phyloP scores from a whole-genome alignment of 2,797 vertebrate species.

The Vultur gryphus region DNA sequence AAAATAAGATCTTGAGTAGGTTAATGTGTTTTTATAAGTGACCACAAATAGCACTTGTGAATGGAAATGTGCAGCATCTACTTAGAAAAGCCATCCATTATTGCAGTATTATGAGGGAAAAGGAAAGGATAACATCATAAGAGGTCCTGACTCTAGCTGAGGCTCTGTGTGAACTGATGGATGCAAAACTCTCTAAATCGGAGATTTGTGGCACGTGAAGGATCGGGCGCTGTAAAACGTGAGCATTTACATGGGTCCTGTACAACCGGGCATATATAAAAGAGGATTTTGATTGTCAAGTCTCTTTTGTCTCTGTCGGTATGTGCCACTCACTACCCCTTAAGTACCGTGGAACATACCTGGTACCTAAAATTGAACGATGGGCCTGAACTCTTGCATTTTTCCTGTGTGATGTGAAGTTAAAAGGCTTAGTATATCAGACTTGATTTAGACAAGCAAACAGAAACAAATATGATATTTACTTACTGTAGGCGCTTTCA shows the following conservation, averaged over 20 bases:
- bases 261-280: not conserved
- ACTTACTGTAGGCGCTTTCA: constrained; percentile 35
- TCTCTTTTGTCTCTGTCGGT: not conserved
- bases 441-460: constrained; percentile 8
- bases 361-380: not conserved
- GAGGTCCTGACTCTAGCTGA: not conserved
- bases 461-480: constrained; percentile 33
- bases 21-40: not conserved
- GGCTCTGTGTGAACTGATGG: not conserved
- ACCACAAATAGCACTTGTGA: constrained; percentile 14
- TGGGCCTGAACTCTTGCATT: constrained; percentile 26
- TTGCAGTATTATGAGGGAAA: not conserved
- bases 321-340: not conserved
- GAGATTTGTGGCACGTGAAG: not conserved
- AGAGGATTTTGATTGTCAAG: not conserved
- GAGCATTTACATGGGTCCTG: not conserved
- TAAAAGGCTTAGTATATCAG: constrained; percentile 3
- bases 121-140: not conserved
- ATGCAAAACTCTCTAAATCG: not conserved
- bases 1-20: constrained; percentile 9
- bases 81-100: not conserved
- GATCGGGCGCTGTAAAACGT: not conserved
- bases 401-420: constrained; percentile 5
- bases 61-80: constrained; percentile 3
- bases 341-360: not conserved